phyloP scores from a whole-genome alignment of 1,140 invertebrate species.

The Asbolus verrucosus region DNA sequence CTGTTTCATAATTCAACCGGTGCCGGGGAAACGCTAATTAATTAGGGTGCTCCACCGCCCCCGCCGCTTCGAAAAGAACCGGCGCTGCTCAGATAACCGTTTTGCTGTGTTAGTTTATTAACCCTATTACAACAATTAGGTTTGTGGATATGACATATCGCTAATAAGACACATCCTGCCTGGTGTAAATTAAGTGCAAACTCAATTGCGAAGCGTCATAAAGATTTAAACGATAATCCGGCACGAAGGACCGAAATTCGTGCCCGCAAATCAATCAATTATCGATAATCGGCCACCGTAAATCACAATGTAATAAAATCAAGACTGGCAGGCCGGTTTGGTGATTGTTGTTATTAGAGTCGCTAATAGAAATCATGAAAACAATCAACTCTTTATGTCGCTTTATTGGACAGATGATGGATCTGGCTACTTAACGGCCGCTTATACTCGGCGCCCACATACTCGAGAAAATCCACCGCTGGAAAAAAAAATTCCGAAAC shows the following conservation, averaged over 20 bases:
- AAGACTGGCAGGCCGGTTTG: not conserved
- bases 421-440: constrained; percentile 18
- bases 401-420: constrained; percentile 42
- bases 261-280: constrained; percentile 3
- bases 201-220: constrained; percentile 58
- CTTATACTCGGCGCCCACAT: constrained; percentile 29
- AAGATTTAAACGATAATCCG: constrained; percentile 47
- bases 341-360: constrained; percentile 31
- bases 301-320: constrained; percentile 30
- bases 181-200: constrained; percentile 58
- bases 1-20: not conserved
- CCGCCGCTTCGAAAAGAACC: no score
- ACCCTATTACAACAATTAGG: constrained; percentile 56
- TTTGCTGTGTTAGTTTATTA: constrained; percentile 58
- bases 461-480: constrained; percentile 7
- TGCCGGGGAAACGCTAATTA: no score
- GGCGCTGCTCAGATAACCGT: constrained; percentile 48
- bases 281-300: not conserved
- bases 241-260: not conserved
- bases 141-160: constrained; percentile 54
- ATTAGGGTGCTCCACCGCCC: no score
- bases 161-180: constrained; percentile 59
- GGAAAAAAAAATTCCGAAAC: not conserved
- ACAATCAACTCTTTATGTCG: constrained; percentile 44
- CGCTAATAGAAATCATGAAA: constrained; percentile 45